Evolutionary conservation across 30 jellyfish, hydroid and myxozoan species (phyloP), one percentile per base, ranked within the genome.

Genomic region (Cassiopea xamachana): DNA sequence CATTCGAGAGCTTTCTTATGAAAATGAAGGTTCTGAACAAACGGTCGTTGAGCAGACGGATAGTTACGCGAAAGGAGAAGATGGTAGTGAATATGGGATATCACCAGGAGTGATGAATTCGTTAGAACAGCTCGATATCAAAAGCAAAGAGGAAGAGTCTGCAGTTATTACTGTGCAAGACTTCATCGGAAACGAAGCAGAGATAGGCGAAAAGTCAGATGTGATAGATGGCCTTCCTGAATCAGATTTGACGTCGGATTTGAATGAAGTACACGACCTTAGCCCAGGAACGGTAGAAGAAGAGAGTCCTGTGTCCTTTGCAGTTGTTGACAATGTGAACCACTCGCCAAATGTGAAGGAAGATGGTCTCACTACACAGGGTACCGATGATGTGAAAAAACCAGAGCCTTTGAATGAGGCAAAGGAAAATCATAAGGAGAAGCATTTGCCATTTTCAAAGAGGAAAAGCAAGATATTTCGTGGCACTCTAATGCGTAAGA

Each of bases 401-500:
- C 55, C 45, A 68, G 77, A 68, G 27, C 27, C 10, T 3, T 2
- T 10, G 14, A 71, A 6, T 1, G 79, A 55, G 13, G 75, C 79
- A 44, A 51, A 75, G 60, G 84, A 43, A 27, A 39, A 58, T 19
- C 85, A 60, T n/a, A 88, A 79, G 87, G 90, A 88, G 46, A 79
- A 82, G 68, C 68, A 64, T 17, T 48, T 71, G 46, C 75, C 86
- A 19, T 77, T 79, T 14, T 77, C 69, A 45, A 88, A 88, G 70
- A 76, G 85, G 43, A 87, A 69, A 60, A 75, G 90, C 50, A 88
- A 79, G 70, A 67, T 79, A 19, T 78, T 88, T 58, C 90, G 95
- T 9, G 79, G 81, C 48, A 88, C 90, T 10, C 46, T 88, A 9
- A 70, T 16, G 7, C 70, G 94, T n/a, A 88, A 88, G 73, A 88